These are phyloP conservation scores for Chrysemys picta DNA, from an alignment of 2,113 vertebrate species.

Conservation along the genomic window DNA sequence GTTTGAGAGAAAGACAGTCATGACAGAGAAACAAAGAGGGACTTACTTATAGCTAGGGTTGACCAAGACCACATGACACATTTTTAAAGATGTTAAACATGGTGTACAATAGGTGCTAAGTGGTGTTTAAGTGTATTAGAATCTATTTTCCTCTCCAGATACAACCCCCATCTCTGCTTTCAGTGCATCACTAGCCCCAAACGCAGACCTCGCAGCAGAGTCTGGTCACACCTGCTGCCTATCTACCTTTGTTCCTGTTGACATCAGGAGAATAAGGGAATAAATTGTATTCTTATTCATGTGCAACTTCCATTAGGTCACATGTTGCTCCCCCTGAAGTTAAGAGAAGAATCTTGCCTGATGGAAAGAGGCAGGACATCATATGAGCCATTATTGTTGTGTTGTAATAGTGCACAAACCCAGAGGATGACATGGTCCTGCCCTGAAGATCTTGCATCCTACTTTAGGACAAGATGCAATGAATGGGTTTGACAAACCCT, in stretches of 20 bases:
- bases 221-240: neutral
- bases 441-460: neutral
- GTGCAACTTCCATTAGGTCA: neutral
- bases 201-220: neutral
- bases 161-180: neutral
- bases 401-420: neutral
- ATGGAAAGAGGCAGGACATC: neutral
- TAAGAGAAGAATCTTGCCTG: neutral
- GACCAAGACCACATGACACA: neutral
- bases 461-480: neutral
- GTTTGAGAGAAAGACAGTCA: neutral
- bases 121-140: neutral
- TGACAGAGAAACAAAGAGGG: neutral
- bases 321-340: neutral
- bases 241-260: neutral
- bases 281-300: neutral
- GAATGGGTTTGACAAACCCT: neutral
- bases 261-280: neutral
- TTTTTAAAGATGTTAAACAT: neutral
- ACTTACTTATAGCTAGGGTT: neutral
- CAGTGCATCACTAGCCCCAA: neutral
- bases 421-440: neutral
- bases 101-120: neutral
- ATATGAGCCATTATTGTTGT: neutral
- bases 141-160: neutral